Percentiles rank a stretch among this genome's conserved stretches.
Evolutionary conservation across 1,140 invertebrate species (phyloP).

Genomic region (Eueides isabella): DNA sequence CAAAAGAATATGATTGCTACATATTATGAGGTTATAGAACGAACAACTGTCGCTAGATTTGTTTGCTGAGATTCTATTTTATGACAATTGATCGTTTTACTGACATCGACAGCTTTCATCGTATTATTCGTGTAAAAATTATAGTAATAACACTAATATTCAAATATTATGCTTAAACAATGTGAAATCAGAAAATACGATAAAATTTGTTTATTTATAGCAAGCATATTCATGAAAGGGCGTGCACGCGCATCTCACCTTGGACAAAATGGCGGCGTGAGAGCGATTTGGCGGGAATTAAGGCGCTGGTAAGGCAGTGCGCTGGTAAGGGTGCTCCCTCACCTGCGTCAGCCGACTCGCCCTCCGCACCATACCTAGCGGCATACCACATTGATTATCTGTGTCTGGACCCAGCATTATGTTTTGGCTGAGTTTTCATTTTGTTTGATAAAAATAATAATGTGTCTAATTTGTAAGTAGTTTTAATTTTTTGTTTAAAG

Average conservation of each 20-base stretch:
- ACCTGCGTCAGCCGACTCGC: slow-evolving; percentile 92
- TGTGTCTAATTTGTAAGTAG: neutral
- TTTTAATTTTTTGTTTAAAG: neutral
- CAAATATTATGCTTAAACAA: neutral
- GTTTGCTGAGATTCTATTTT: slow-evolving; percentile 29
- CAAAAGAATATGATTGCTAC: slow-evolving; percentile 68
- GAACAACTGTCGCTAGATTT: slow-evolving; percentile 24
- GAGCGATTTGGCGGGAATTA: slow-evolving; percentile 73
- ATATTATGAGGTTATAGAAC: slow-evolving; percentile 33
- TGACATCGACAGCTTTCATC: slow-evolving; percentile 4
- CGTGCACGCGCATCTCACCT: slow-evolving; percentile 77
- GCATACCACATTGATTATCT: slow-evolving; percentile 78
- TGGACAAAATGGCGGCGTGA: slow-evolving; percentile 80
- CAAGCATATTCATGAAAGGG: slow-evolving; percentile 70
- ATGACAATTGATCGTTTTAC: slow-evolving; percentile 29
- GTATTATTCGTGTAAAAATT: neutral
- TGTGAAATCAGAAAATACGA: neutral
- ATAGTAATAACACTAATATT: neutral
- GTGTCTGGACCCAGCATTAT: slow-evolving; percentile 46
- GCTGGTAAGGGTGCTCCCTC: slow-evolving; percentile 96
- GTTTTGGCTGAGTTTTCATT: slow-evolving; percentile 2
- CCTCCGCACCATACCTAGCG: slow-evolving; percentile 86
- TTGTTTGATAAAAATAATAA: neutral
- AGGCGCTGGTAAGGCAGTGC: slow-evolving; percentile 85
- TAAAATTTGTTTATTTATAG: slow-evolving; percentile 28